Evolutionary conservation across 1,140 invertebrate species (phyloP), one percentile per base, ranked within the genome.

Genomic region (Lepidurus packardi): DNA sequence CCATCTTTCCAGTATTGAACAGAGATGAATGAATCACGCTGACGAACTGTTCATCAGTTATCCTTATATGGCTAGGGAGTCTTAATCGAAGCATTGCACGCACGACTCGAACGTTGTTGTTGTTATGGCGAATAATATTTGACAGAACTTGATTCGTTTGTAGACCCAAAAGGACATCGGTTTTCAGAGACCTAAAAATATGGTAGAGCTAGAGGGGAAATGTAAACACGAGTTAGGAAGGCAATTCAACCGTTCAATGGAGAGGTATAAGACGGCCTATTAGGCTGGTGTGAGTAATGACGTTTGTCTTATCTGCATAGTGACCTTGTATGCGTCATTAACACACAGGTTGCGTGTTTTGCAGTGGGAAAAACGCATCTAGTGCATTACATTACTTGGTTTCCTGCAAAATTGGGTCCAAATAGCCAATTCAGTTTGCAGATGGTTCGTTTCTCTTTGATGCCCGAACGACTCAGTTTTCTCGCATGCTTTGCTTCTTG

Each of bases 11-110:
- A 34, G 34, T 34, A 13, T n/a, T 65, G 53, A 7, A 21, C 53
- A 9, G 53, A 65, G 53, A 65, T 65, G 53, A 65, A 65, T 65
- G 53, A 65, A 65, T 65, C 53, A 65, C 53, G 53, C 53, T n/a
- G 16, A 10, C 53, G 53, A 65, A 65, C 53, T 65, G 53, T 65
- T n/a, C 21, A 65, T 16, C 16, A 13, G 53, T 65, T 65, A 65
- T 13, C 53, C 53, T 65, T 65, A 65, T 65, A 65, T 13, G 53
- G 53, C 53, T 21, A 65, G 16, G 53, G 16, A 65, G 8, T 65
- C 34, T 34, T 34, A 34, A 34, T 34, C 34, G 34, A 34, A 34
- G 34, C 34, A 34, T 34, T 34, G 34, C 34, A 34, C 34, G 34
- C 34, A 34, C 34, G 34, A 34, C 34, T 34, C 34, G 3, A 34